These are phyloP conservation scores for Glaucidium brasilianum DNA, from an alignment of 2,113 vertebrate species.

Conservation along the genomic window DNA sequence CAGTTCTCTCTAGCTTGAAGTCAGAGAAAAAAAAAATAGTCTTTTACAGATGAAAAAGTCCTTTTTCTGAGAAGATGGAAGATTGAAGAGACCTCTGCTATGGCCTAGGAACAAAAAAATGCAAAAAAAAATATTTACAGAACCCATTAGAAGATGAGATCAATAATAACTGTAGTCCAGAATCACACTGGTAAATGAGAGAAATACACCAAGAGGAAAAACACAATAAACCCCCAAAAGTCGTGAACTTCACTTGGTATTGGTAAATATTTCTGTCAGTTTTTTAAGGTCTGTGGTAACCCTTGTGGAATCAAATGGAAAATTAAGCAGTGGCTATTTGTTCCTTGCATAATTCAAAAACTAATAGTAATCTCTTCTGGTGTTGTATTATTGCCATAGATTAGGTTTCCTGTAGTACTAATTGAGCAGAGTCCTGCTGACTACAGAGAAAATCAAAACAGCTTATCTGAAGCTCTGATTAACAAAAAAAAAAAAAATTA, in stretches of 20 bases:
- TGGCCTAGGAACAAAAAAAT: neutral
- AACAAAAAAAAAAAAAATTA: neutral
- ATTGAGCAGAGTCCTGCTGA: constrained; percentile 22
- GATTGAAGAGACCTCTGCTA: neutral
- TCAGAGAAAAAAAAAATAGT: neutral
- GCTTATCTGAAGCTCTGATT: neutral
- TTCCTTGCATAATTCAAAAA: constrained; percentile 18
- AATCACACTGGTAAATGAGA: neutral
- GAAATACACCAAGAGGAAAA: neutral
- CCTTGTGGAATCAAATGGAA: constrained; percentile 32
- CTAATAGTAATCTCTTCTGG: neutral
- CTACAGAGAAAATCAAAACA: constrained; percentile 5
- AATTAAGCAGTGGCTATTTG: neutral
- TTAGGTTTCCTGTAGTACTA: neutral
- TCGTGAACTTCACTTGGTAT: neutral
- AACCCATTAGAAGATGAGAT: neutral
- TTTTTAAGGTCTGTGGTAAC: neutral
- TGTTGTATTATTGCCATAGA: neutral
- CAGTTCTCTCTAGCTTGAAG: neutral
- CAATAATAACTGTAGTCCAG: neutral
- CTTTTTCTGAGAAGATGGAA: neutral
- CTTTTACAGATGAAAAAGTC: neutral
- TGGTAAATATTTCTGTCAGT: neutral
- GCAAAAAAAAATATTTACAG: neutral
- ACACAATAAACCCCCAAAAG: neutral